These are phyloP conservation scores for Sebastes steindachneri DNA, from an alignment of 2,797 vertebrate genomes.

Conservation along the genomic window DNA sequence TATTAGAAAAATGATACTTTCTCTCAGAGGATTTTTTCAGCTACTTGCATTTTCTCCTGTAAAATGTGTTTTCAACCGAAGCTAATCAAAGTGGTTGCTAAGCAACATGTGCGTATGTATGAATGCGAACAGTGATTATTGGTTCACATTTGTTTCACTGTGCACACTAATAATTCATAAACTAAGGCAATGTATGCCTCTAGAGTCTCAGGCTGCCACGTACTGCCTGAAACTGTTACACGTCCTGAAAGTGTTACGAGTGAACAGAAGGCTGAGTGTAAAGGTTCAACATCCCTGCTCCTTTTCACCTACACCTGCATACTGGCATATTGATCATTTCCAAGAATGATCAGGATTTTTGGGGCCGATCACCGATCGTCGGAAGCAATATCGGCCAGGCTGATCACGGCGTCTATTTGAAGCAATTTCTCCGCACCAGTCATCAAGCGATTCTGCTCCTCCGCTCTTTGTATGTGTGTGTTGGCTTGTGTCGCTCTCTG, in stretches of 20 bases:
- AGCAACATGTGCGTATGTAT: not conserved
- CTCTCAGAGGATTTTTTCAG: not conserved
- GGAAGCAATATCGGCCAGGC: not conserved
- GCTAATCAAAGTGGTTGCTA: not conserved
- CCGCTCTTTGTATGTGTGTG: not conserved
- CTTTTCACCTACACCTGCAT: not conserved
- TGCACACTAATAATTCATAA: conserved; percentile 4
- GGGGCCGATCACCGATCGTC: not conserved
- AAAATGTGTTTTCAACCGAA: not conserved
- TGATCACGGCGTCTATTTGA: not conserved
- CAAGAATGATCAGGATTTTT: not conserved
- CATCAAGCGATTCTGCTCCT: not conserved
- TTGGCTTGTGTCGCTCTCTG: not conserved
- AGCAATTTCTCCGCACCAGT: not conserved
- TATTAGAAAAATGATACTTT: not conserved
- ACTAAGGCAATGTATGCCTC: not conserved
- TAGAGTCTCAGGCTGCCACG: not conserved
- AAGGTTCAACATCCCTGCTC: not conserved
- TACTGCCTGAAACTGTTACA: not conserved
- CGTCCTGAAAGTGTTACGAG: not conserved
- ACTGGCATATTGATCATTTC: not conserved
- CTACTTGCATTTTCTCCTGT: not conserved
- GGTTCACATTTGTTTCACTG: not conserved
- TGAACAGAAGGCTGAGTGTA: not conserved
- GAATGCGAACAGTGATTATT: not conserved